These are phyloP conservation scores for Parazoanthus swiftii DNA, from an alignment of 92 coral and sea anemone genomes.

Conservation along the genomic window DNA sequence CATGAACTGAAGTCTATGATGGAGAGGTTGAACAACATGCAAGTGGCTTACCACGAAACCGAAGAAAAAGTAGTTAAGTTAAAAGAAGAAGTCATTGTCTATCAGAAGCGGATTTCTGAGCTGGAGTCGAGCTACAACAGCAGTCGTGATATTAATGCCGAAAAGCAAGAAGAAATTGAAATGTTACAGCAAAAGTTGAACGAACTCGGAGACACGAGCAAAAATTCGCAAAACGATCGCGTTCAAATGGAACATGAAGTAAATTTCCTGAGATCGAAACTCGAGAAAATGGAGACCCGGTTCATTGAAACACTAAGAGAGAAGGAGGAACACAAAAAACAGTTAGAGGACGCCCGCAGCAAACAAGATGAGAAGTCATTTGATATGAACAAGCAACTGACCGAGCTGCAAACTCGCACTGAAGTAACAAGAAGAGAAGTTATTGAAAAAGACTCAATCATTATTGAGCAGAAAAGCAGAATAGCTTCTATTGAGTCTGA, in stretches of 20 bases:
- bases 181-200: conserved; percentile 47
- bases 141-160: conserved; percentile 59
- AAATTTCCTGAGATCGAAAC: conserved; percentile 54
- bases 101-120: conserved; percentile 73
- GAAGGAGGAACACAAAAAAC: conserved; percentile 64
- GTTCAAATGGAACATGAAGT: conserved; percentile 61
- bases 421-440: conserved; percentile 76
- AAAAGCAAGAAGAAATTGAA: conserved; percentile 57
- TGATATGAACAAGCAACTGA: conserved; percentile 60
- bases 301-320: conserved; percentile 67
- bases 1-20: conserved; percentile 64
- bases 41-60: conserved; percentile 57
- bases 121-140: conserved; percentile 71
- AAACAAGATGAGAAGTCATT: conserved; percentile 71
- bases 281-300: conserved; percentile 73
- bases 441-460: conserved; percentile 74
- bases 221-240: conserved; percentile 50
- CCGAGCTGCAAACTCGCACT: conserved; percentile 66
- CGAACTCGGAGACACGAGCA: conserved; percentile 56
- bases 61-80: conserved; percentile 61
- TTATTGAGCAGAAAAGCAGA: conserved; percentile 72
- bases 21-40: conserved; percentile 65
- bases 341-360: conserved; percentile 62
- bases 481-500: conserved; percentile 74
- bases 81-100: conserved; percentile 67